Base-by-base conservation (phyloP, 2,888 invertebrate species). In the Gasteruption jaculator region DNA sequence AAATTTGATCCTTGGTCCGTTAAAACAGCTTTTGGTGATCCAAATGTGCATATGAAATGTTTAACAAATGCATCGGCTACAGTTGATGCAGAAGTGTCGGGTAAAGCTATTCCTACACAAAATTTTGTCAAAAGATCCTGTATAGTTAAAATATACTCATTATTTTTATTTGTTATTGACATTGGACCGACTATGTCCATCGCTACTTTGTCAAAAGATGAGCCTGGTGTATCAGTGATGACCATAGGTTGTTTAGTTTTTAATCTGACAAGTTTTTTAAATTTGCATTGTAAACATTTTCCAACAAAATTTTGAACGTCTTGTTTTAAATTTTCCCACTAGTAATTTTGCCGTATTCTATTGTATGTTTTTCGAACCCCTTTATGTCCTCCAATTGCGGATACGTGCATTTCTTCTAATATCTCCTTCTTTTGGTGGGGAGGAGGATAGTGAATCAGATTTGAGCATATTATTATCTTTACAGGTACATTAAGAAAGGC, bases 1-100 rank as follows among this genome's bases (percentile, higher is more conserved):
- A 40, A 40, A 6, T 40, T 19, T 1, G 25, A 20, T 5, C 40
- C 34, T 19, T 27, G 12, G 25, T 41, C 35, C 6, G 35, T 35
- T 2, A 41, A 2, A 2, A 35, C 8, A 4, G 29, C 18, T 22
- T 8, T 26, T 21, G 30, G 41, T 2, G 30, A 6, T 3, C 36
- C 36, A n/a, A 41, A 41, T 6, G 29, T 24, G 2, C n/a, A 20
- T 7, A 57, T 42, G 7, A 52, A 50, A 2, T 45, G 12, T 27
- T 51, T 47, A 4, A 54, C 30, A 14, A 53, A 45, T 2, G 49
- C 48, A 10, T 48, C 5, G 26, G 22, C 48, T 42, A 11, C 56
- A n/a, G n/a, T n/a, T 14, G 14, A n/a, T 15, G 35, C 29, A 29
- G 29, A 15, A 20, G 36, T 36, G 10, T 10, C 19, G 7, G 14